phyloP scores from a whole-genome alignment of 2,888 invertebrate species.

The Drosophila fulvimacula region DNA sequence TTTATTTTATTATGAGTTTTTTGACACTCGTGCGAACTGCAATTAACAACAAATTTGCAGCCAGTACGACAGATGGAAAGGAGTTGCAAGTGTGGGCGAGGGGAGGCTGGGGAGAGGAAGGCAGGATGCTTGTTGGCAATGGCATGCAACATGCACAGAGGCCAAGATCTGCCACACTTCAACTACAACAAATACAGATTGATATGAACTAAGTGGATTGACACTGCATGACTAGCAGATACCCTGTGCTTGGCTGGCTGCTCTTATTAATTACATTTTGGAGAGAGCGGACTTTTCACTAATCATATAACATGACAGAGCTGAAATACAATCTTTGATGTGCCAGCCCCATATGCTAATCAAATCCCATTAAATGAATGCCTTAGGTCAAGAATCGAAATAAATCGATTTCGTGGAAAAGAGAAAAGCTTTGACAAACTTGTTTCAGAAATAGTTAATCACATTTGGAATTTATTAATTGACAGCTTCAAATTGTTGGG shows the following conservation, averaged over 20 bases:
- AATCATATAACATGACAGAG: not conserved
- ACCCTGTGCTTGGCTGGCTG: not conserved
- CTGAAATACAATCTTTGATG: not conserved
- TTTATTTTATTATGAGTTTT: slow-evolving; percentile 52
- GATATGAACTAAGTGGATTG: not conserved
- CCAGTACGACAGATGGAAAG: slow-evolving; percentile 23
- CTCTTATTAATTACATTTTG: not conserved
- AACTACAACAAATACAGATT: slow-evolving; percentile 25
- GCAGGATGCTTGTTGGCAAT: not conserved
- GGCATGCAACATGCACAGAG: slow-evolving; percentile 40
- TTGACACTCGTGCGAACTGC: slow-evolving; percentile 51
- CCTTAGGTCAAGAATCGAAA: not conserved
- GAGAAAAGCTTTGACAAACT: slow-evolving; percentile 10
- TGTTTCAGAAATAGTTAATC: not conserved
- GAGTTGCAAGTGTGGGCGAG: not conserved
- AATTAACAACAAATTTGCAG: slow-evolving; percentile 66
- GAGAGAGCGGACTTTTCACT: not conserved
- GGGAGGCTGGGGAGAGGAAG: not conserved
- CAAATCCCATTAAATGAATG: not conserved
- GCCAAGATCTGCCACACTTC: slow-evolving; percentile 26
- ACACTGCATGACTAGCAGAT: not conserved
- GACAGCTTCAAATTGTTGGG: not conserved
- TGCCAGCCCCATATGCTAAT: not conserved
- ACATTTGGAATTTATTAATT: slow-evolving; percentile 1
- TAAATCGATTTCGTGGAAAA: not conserved